A percentile compares a stretch with the other conserved stretches of the same genome.
Conservation (phyloP, 2,888 invertebrate species). For the Diadegma fenestrale region DNA sequence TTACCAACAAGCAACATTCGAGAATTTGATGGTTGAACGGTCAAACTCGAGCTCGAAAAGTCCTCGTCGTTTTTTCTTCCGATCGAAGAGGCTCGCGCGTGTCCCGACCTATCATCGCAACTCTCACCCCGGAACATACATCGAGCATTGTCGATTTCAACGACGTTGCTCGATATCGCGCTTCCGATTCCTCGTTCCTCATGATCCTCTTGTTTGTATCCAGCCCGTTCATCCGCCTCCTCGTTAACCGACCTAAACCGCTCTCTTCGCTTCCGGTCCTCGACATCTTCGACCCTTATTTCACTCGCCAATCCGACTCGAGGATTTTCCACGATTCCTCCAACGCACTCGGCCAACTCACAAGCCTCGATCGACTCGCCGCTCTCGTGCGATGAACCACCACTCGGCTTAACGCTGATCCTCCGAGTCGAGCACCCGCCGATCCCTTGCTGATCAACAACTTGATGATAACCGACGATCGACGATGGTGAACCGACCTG, state of each 20-base stretch:
- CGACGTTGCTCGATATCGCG: conserved; percentile 61
- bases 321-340: conserved; percentile 20
- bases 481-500: conserved; percentile 44
- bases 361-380: not conserved
- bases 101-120: conserved; percentile 62
- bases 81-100: conserved; percentile 42
- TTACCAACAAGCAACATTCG: conserved; percentile 31
- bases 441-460: conserved; percentile 35
- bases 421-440: not conserved
- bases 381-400: conserved; percentile 36
- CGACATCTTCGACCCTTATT: conserved; percentile 50
- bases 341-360: conserved; percentile 52
- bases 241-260: conserved; percentile 13
- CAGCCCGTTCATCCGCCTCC: conserved; percentile 2
- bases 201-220: conserved; percentile 38
- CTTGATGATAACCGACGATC: conserved; percentile 19
- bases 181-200: conserved; percentile 15
- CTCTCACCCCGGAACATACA: conserved; percentile 33
- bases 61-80: conserved; percentile 46
- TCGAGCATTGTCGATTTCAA: conserved; percentile 36
- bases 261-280: conserved; percentile 64
- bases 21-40: conserved; percentile 22
- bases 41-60: conserved; percentile 33
- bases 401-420: not conserved
- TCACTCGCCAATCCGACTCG: conserved; percentile 37